Conservation (phyloP, 2,113 vertebrate genomes). For the Neolamprologus devosi region DNA sequence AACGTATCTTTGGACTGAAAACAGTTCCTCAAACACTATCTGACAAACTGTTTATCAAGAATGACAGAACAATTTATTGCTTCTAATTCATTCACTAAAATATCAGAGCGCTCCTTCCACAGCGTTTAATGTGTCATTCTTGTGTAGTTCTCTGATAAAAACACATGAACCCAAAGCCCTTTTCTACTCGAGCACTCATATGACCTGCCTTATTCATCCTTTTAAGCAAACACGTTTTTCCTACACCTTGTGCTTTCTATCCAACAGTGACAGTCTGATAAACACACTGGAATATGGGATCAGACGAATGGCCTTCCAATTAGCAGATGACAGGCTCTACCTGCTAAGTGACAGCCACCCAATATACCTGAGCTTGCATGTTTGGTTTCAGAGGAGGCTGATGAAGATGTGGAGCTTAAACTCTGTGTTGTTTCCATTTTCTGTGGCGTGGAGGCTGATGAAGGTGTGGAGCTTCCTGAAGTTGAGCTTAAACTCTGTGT, state of each 20-base stretch:
- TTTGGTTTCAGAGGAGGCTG: rapidly evolving
- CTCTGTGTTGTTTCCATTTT: background rate
- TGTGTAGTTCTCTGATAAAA: background rate
- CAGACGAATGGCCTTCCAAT: rapidly evolving
- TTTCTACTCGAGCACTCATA: too few relatives aligned
- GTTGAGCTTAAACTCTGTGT: background rate
- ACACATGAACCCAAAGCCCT: too few relatives aligned
- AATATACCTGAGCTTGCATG: too few relatives aligned
- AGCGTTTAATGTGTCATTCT: rapidly evolving
- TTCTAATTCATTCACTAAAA: background rate
- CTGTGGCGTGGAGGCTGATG: rapidly evolving
- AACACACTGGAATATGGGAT: too few relatives aligned
- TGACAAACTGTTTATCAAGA: too few relatives aligned
- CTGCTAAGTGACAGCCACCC: rapidly evolving
- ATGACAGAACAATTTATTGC: rapidly evolving
- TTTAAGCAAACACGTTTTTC: rapidly evolving
- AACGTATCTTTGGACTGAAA: rapidly evolving
- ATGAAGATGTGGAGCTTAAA: background rate
- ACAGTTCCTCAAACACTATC: rapidly evolving
- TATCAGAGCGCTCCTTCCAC: rapidly evolving
- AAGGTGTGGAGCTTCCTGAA: background rate
- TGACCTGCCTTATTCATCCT: too few relatives aligned
- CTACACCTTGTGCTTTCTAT: too few relatives aligned
- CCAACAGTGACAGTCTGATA: too few relatives aligned
- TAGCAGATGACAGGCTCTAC: rapidly evolving